Base-by-base conservation (phyloP, 2,797 vertebrate genomes). In the Sebastes kiyomatsui region DNA sequence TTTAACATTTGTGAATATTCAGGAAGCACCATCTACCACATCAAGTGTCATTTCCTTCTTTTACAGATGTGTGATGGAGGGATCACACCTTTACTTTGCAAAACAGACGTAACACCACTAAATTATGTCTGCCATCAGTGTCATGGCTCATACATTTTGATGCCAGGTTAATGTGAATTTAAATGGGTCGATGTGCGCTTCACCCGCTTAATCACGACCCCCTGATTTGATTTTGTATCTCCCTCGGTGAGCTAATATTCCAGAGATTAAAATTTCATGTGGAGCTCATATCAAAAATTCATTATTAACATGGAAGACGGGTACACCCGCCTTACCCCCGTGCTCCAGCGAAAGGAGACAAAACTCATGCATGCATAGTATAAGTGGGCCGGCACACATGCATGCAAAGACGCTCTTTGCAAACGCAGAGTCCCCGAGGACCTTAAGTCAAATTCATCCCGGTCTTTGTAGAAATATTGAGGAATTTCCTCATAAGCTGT, bases 211-310 rank as follows among this genome's bases (percentile, higher is more conserved):
- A 95, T 95, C 94, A 95, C 91, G 89, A 93, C 91, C 93, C 91
- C 87, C 90, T 92, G 93, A 95, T 95, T 95, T 93, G 93, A 94
- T 95, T 94, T 92, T 90, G 92, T 93, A 90, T 94, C 93, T 93
- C 90, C 89, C 91, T 94, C 73, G 74, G 93, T 94, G 91, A 94
- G 93, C 92, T 95, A 95, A 95, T 96, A 95, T 95, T 94, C 93
- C 86, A 88, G 86, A 95, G 92, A 96, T 96, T 94, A 95, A 95
- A 95, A 93, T 94, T 96, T 95, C 94, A 95, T 95, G 92, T 88
- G 91, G 92, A 83, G 92, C 94, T 94, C 86, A 89, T 93, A 94
- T 92, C 92, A 94, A 90, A 94, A 94, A 96, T 95, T 90, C 92
- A 95, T 94, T 95, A 95, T 95, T 96, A 95, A 95, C 93, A 94